phyloP scores from a whole-genome alignment of 2,113 vertebrate genomes.

The Myotis yumanensis region DNA sequence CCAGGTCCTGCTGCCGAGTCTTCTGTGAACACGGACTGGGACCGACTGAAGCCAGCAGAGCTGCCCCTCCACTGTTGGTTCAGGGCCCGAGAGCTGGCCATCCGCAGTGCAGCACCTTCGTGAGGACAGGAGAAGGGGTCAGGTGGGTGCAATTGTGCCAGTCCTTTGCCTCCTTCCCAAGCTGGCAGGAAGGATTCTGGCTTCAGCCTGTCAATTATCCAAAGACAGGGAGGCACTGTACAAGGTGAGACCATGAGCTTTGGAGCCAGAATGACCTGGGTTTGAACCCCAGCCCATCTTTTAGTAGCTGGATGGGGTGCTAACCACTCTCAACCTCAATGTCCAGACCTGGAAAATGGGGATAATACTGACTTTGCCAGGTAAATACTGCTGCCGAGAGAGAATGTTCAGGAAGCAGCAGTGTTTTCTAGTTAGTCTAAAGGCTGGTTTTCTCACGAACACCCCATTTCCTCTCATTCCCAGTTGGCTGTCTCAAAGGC shows the following conservation, averaged over 20 bases:
- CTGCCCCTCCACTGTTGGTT: slow-evolving; percentile 81
- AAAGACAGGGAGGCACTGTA: not conserved
- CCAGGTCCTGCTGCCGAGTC: slow-evolving; percentile 79
- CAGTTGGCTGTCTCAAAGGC: not conserved
- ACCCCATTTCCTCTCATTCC: not conserved
- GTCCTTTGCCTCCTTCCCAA: not conserved
- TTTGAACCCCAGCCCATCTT: not conserved
- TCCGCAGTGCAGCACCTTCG: not conserved
- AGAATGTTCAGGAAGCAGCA: not conserved
- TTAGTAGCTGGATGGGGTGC: not conserved
- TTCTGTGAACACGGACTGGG: slow-evolving; percentile 84
- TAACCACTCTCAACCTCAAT: not conserved
- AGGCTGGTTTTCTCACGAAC: not conserved
- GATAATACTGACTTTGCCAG: not conserved
- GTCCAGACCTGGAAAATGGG: not conserved
- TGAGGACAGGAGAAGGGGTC: not conserved
- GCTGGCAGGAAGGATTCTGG: not conserved
- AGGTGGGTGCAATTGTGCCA: not conserved
- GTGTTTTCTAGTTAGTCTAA: not conserved
- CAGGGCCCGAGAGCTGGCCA: slow-evolving; percentile 78
- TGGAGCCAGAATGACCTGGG: not conserved
- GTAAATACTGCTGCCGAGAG: not conserved
- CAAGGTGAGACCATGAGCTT: not conserved
- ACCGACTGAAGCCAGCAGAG: slow-evolving; percentile 83
- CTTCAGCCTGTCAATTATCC: not conserved